Base-by-base conservation (phyloP, 2,797 vertebrate genomes). In the Enoplosus armatus region DNA sequence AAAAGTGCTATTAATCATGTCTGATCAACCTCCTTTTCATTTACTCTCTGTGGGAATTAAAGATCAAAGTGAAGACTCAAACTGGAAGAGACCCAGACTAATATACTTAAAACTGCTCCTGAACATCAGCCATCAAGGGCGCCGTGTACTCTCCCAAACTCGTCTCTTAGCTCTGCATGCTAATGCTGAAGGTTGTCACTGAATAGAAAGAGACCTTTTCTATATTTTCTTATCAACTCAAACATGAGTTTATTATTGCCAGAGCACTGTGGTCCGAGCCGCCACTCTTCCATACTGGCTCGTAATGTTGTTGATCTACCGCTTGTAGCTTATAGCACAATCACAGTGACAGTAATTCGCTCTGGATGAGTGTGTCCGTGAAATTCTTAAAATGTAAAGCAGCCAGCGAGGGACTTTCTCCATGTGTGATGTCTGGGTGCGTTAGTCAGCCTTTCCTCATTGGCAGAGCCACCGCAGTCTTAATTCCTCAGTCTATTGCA, bases 361-460 rank as follows among this genome's bases (percentile, higher is more conserved):
- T 54, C 20, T 67, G 74, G 54, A 82, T 50, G 69, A 77, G 66
- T 8, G 66, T 54, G 81, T 72, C 47, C 9, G 3, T 56, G 75
- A 89, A 81, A 76, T 82, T 64, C 65, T 66, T 67, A 22, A 64
- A 72, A 83, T 58, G 31, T 61, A 29, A 58, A 70, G 24, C 33
- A 67, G 67, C 66, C 61, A 58, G 55, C n/a, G 1, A 27, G 85
- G 85, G 87, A 75, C 85, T 90, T 89, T 93, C 82, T 89, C 63
- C 76, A 85, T 76, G 83, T 87, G 85, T 82, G 90, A 87, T 72
- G 88, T 90, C 85, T 92, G 85, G 86, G 62, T 37, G 87, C 37
- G 87, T 91, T 93, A 91, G 80, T 93, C 93, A 94, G 91, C 77
- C 41, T 89, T 91, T 93, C 91, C 92, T 90, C 85, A 77, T 79